Evolutionary conservation across 2,888 invertebrate genomes (phyloP), one percentile per base, ranked within the genome.

Genomic region (Pardosa pseudoannulata): DNA sequence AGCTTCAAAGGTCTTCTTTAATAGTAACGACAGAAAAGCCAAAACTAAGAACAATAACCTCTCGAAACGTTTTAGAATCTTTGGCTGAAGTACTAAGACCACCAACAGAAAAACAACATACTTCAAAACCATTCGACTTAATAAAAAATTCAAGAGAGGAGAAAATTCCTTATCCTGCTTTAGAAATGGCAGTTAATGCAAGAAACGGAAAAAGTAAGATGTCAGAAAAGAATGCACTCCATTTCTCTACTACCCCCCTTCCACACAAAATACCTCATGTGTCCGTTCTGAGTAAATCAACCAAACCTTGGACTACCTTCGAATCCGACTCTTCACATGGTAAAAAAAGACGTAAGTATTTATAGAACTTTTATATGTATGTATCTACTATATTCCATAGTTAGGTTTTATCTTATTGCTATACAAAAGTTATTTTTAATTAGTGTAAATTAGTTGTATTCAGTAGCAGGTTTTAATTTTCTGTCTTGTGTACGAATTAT

Each of bases 71-170:
- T 5, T 19, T 82, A 3, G 74, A 74, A 32, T 64, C 70, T 7
- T 70, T 82, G n/a, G 41, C 70, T 27, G 32, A 83, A 32, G 68
- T 68, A 3, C 27, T 85, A 1, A 39, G 73, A 3, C 62, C 78
- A 0, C 29, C 64, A 0, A 73, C 72, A 1, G n/a, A 31, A 71
- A 13, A 50, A 31, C 13, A 9, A 64, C 0, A 70, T 67, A 0
- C 76, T 82, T 27, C 64, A 9, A 67, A 75, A 11, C 75, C 75
- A 7, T 82, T 71, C 23, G 82, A 82, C 16, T 76, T 75, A 11
- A 11, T 70, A 13, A 82, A 82, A 31, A 71, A 29, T 0, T 23
- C 76, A 1, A 16, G 31, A 7, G 13, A 36, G 23, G 27, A 36
- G 23, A 39, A 3, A 3, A 23, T 32, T 13, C 19, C 19, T 39